A percentile compares a stretch with the other conserved stretches of the same genome.
Evolutionary conservation across 2,113 vertebrate species (phyloP).

Genomic region (Oxyura jamaicensis): DNA sequence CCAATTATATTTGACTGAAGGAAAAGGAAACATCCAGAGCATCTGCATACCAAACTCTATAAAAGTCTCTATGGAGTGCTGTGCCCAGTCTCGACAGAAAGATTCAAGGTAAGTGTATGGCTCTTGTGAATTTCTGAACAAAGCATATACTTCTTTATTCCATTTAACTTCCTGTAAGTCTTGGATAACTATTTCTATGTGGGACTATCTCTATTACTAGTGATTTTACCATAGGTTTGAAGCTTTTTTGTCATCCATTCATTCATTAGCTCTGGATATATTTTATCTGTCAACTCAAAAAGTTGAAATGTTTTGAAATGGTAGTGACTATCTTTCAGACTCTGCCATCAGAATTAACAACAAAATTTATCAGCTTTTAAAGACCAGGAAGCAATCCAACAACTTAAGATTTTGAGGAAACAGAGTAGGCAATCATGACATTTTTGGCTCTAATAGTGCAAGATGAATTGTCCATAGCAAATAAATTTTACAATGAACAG

Average conservation of each 20-base stretch:
- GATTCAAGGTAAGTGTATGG: constrained; percentile 54
- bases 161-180: background rate
- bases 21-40: constrained; percentile 44
- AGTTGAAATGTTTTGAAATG: background rate
- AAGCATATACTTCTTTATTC: background rate
- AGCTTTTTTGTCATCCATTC: background rate
- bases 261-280: background rate
- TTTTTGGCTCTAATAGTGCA: background rate
- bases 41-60: constrained; percentile 53
- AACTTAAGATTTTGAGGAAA: background rate
- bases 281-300: background rate
- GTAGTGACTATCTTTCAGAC: background rate
- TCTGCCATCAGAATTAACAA: background rate
- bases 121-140: background rate
- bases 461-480: background rate
- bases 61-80: constrained; percentile 56
- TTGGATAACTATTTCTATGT: background rate
- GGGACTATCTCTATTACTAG: background rate
- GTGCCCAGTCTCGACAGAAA: constrained; percentile 49
- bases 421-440: background rate
- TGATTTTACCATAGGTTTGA: background rate
- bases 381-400: background rate
- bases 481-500: background rate
- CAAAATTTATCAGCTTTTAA: background rate
- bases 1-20: constrained; percentile 49